phyloP scores from a whole-genome alignment of 2,797 vertebrate genomes.

The Sebastes kiyomatsui region DNA sequence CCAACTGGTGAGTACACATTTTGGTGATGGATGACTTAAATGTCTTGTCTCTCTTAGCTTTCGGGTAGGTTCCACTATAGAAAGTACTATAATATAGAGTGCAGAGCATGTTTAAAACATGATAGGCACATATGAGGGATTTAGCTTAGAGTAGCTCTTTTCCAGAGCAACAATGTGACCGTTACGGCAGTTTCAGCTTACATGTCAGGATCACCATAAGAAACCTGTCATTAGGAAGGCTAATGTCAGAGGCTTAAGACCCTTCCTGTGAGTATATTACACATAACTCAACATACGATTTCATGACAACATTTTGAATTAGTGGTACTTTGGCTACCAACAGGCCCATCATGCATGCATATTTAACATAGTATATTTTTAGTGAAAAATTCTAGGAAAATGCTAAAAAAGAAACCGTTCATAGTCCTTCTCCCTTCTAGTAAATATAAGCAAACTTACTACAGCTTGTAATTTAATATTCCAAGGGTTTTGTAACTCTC shows the following conservation, averaged over 20 bases:
- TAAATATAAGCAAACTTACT: not conserved
- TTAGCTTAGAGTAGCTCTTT: conserved; percentile 19
- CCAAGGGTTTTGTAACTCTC: not conserved
- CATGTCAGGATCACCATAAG: conserved; percentile 20
- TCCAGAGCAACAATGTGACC: not conserved
- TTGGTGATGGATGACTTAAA: conserved; percentile 14
- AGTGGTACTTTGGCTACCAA: not conserved
- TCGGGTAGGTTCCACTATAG: no score
- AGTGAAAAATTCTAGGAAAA: not conserved
- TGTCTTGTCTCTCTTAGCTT: not conserved
- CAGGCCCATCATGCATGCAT: not conserved
- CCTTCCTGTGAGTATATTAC: not conserved
- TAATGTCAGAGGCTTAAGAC: conserved; percentile 14
- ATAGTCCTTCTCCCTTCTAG: rapidly evolving
- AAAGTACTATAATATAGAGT: not conserved
- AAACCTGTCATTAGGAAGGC: conserved; percentile 12
- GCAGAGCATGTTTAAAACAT: conserved; percentile 6
- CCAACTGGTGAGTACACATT: not conserved
- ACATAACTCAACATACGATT: not conserved
- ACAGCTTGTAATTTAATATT: not conserved
- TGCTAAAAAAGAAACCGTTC: not conserved
- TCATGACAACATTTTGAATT: not conserved
- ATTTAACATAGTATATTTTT: not conserved
- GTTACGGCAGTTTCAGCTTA: conserved; percentile 10
- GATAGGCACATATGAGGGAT: conserved; percentile 6